Conservation (phyloP, 2,113 vertebrate species). For the Calonectris borealis region DNA sequence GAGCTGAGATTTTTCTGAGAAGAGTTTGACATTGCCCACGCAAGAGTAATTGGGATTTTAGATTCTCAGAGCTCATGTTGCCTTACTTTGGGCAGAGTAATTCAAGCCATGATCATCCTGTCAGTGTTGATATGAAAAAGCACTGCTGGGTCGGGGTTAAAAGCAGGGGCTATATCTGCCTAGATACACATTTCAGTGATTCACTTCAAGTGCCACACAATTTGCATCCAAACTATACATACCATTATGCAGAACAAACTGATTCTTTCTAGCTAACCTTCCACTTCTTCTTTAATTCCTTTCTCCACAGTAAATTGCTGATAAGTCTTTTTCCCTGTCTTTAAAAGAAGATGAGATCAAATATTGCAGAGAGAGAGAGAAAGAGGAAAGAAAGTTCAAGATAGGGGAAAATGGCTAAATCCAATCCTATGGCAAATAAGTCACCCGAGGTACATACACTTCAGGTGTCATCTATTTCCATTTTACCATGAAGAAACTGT, state of each 20-base stretch:
- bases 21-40: background rate
- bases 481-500: background rate
- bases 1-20: background rate
- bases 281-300: background rate
- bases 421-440: background rate
- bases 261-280: slow-evolving; percentile 1
- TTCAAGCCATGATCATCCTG: background rate
- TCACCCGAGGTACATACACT: background rate
- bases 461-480: background rate
- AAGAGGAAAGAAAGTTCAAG: background rate
- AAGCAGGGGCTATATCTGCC: background rate
- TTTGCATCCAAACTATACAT: background rate
- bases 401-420: background rate
- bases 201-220: background rate
- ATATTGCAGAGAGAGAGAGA: background rate
- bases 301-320: background rate
- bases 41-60: background rate
- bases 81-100: background rate
- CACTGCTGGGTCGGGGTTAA: background rate
- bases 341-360: slow-evolving; percentile 3
- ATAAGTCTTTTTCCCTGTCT: background rate
- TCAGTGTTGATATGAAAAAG: background rate
- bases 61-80: background rate
- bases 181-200: slow-evolving; percentile 2
- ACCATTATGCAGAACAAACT: slow-evolving; percentile 7